These are phyloP conservation scores for Cryptoblepharus egeriae DNA, from an alignment of 2,797 vertebrate genomes.

Conservation along the genomic window DNA sequence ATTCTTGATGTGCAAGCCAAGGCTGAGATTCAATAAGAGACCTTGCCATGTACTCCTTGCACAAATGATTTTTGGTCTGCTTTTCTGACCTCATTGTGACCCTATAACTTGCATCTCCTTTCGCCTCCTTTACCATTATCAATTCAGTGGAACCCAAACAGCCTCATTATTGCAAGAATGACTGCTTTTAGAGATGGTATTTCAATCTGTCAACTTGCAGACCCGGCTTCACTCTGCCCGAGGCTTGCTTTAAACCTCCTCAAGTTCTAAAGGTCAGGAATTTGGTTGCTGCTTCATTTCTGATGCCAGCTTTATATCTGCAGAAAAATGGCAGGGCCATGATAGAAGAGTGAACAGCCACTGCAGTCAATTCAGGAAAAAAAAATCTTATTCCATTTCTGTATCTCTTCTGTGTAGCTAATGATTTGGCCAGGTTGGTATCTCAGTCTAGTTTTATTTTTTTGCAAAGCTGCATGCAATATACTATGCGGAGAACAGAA, in stretches of 20 bases:
- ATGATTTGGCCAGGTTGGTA: background rate
- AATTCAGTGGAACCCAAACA: background rate
- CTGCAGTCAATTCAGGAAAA: background rate
- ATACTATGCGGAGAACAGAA: background rate
- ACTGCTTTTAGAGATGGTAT: background rate
- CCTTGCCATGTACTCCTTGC: background rate
- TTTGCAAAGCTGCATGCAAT: background rate
- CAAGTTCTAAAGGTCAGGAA: background rate
- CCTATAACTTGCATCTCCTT: rapidly evolving
- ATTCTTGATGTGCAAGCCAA: background rate
- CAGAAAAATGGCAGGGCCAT: background rate
- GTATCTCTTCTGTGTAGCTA: background rate
- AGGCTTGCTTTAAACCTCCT: background rate
- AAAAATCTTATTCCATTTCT: slow-evolving; percentile 1
- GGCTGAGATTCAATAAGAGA: background rate
- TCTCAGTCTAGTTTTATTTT: background rate
- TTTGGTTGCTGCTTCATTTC: background rate
- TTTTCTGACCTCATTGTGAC: background rate
- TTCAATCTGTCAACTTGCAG: slow-evolving; percentile 6
- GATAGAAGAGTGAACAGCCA: background rate
- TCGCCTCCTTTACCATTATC: background rate
- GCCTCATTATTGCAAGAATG: background rate
- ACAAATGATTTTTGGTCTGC: background rate
- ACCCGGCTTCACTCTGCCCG: background rate
- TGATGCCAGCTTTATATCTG: slow-evolving; percentile 12